These are phyloP conservation scores for Sternotherus odoratus DNA, from an alignment of 2,797 vertebrate genomes.

Conservation along the genomic window DNA sequence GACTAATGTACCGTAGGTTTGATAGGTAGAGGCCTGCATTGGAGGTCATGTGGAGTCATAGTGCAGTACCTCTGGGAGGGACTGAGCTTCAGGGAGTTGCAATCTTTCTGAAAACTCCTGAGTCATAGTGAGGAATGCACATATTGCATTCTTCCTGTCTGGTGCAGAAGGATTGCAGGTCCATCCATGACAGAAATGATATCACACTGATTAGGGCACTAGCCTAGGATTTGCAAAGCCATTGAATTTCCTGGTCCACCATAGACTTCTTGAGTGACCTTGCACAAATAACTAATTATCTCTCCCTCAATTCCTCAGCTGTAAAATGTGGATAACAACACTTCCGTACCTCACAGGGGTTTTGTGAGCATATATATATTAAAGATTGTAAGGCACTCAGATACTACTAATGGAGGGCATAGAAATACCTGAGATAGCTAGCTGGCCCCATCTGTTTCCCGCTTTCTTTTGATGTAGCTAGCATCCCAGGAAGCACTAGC, in stretches of 20 bases:
- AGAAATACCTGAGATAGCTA: not conserved
- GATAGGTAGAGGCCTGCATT: not conserved
- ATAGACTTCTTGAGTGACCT: not conserved
- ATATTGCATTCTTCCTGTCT: not conserved
- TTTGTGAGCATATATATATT: not conserved
- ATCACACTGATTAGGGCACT: rapidly evolving
- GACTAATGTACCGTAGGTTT: not conserved
- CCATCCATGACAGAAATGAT: not conserved
- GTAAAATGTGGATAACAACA: not conserved
- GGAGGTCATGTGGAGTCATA: not conserved
- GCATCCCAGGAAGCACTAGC: not conserved
- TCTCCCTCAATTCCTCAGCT: not conserved
- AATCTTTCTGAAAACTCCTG: not conserved
- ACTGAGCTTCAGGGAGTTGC: not conserved
- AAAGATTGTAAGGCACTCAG: not conserved
- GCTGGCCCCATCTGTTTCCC: not conserved
- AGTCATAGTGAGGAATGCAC: not conserved
- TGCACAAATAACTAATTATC: rapidly evolving
- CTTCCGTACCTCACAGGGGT: rapidly evolving
- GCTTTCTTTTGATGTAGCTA: not conserved
- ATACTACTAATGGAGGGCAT: not conserved
- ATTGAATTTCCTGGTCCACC: rapidly evolving
- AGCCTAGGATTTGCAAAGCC: rapidly evolving
- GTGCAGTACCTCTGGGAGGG: not conserved
- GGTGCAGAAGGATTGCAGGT: not conserved